A percentile compares a stretch with the other conserved stretches of the same genome.
Conservation (phyloP, 2,113 vertebrate genomes). For the Psephotus haematonotus region DNA sequence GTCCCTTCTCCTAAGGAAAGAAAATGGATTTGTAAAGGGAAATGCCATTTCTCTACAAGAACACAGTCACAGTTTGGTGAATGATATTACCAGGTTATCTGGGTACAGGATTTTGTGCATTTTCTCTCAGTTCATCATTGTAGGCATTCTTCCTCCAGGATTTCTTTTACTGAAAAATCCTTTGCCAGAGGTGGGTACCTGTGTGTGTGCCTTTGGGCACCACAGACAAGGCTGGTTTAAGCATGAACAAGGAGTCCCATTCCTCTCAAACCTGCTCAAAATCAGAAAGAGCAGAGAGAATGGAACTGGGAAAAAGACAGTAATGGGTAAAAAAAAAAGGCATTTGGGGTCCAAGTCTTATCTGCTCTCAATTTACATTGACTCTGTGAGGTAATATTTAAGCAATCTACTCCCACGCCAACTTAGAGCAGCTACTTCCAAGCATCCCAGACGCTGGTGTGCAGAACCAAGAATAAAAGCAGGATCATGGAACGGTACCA, state of each 20-base stretch:
- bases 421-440: slow-evolving; percentile 25
- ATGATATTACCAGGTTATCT: not conserved
- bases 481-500: not conserved
- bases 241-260: not conserved
- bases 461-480: not conserved
- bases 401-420: not conserved
- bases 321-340: slow-evolving; percentile 5
- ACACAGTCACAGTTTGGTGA: not conserved
- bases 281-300: not conserved
- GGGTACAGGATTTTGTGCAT: not conserved
- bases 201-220: no score
- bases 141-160: not conserved
- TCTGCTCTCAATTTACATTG: not conserved
- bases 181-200: not conserved
- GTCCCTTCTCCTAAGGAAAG: not conserved
- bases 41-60: not conserved
- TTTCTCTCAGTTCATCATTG: not conserved
- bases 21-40: not conserved
- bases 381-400: slow-evolving; percentile 18
- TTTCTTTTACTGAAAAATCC: not conserved
- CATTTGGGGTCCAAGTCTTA: not conserved
- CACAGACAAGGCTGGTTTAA: not conserved
- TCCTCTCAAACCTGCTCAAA: not conserved
- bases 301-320: not conserved
- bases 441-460: not conserved